Conservation (phyloP, 92 coral and sea anemone genomes). For the Pocillopora grandis region DNA sequence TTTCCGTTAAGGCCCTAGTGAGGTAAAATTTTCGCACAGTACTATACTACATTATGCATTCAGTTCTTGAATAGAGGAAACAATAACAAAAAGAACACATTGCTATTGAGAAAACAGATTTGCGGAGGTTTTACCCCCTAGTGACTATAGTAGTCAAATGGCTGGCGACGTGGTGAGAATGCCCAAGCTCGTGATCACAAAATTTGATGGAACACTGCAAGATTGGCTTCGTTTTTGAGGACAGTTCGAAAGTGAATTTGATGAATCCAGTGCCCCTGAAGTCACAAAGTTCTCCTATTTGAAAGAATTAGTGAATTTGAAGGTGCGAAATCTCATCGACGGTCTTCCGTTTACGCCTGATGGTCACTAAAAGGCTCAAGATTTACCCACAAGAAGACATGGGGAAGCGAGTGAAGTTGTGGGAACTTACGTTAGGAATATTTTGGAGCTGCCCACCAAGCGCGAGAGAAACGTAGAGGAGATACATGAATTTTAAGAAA, state of each 20-base stretch:
- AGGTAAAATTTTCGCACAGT: too few relatives aligned
- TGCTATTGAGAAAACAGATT: too few relatives aligned
- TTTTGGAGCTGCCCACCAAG: constrained; percentile 38
- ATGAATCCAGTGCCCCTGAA: too few relatives aligned
- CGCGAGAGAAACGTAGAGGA: too few relatives aligned
- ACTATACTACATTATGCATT: too few relatives aligned
- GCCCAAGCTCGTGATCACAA: neutral
- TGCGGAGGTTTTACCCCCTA: too few relatives aligned
- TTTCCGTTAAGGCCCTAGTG: too few relatives aligned
- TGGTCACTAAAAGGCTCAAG: constrained; percentile 34
- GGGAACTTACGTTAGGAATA: constrained; percentile 49
- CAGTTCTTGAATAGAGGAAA: too few relatives aligned
- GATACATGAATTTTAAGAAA: constrained; percentile 44
- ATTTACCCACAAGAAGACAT: constrained; percentile 25
- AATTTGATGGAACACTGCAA: constrained; percentile 39
- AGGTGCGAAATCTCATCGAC: neutral
- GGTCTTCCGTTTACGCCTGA: neutral
- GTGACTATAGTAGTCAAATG: too few relatives aligned
- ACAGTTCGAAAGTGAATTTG: neutral
- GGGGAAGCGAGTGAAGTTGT: constrained; percentile 61
- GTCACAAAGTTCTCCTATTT: neutral
- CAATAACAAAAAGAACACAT: too few relatives aligned
- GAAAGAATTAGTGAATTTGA: constrained; percentile 56
- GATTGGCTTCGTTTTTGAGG: constrained; percentile 39
- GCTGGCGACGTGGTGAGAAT: too few relatives aligned